Evolutionary conservation across 1,140 invertebrate species (phyloP), one percentile per base, ranked within the genome.

Genomic region (Drosophila bocki): DNA sequence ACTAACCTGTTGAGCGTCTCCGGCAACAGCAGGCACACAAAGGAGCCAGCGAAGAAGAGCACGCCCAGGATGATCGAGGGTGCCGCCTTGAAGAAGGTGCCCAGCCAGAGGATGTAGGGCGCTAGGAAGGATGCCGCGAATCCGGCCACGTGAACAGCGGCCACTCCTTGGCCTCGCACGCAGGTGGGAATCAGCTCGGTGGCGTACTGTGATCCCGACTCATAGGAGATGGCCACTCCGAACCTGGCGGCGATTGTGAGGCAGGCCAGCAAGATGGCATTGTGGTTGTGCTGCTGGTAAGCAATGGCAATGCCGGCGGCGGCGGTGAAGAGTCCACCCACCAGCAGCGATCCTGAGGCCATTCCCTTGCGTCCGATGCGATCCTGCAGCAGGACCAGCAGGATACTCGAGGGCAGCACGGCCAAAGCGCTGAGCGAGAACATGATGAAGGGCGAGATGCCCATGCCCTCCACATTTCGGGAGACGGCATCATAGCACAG

Each of bases 101-200:
- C 93, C 91, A 94, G 82, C 78, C 92, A 93, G 11, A 93, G 78
- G 15, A 93, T 93, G 79, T 95, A 95, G 26, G 95, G 94, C 37
- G 94, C 94, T 78, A 94, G 92, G 70, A 95, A 95, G 44, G 93
- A 94, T 12, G 94, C 94, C 1, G 94, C 93, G 78, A 94, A 95
- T 2, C 94, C 94, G n/a, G 93, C 93, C 33, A 95, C 94, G 74
- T 95, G 94, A 19, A 95, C 93, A 0, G 93, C 93, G 3, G 94
- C 93, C 57, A 95, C 94, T 37, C 94, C 94, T 88, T 95, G 94
- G 13, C 94, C 94, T 37, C 96, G 93, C n/a, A 96, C 94, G 45
- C 94, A 94, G 1, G 95, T 96, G 22, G 96, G 95, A 69, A 95
- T 94, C 45, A 95, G 91, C 84, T 96, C 95, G 4, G 95, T 95